Evolutionary conservation across 2,113 vertebrate genomes (phyloP), one percentile per base, ranked within the genome.

Genomic region (Hassar affinis): DNA sequence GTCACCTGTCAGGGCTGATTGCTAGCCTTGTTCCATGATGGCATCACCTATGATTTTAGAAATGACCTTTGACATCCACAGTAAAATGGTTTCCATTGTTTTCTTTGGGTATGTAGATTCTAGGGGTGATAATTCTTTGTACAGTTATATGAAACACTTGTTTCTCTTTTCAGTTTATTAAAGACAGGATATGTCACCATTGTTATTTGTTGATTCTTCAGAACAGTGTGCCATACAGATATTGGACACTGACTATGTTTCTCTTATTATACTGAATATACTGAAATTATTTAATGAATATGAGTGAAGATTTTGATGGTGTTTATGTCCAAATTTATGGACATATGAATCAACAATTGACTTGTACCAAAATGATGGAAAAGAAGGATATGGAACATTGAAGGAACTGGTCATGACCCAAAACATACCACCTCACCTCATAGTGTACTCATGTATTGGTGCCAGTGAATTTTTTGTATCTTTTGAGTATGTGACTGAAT

Each of bases 1-100:
- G 42, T 17, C 81, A 84, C 75, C 45, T 82, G 80, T n/a, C 25
- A 78, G 52, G 47, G 79, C 38, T 72, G 74, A 86, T 86, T 79
- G 45, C 66, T 78, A 57, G 33, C 80, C 78, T 52, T 25, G 75
- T 72, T 57, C 22, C 74, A 33, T 64, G 14, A 12, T 72, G 77
- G 22, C 54, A n/a, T 78, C 7, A 62, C 79, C 84, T 81, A 18
- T 15, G 20, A 68, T 74, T 56, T 22, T 62, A 25, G 51, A 56
- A 42, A 33, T 77, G 76, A 86, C 79, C 69, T 80, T 71, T 81
- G 51, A 72, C 61, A 72, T 75, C 15, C 38, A 72, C 74, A 25
- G 27, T 62, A 8, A 33, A 57, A 57, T 64, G 25, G 27, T 76
- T 76, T 71, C 47, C 6, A 11, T 1, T n/a, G 68, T 77, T 66